phyloP scores from a whole-genome alignment of 1,140 invertebrate species.

The Solenopsis fugax region DNA sequence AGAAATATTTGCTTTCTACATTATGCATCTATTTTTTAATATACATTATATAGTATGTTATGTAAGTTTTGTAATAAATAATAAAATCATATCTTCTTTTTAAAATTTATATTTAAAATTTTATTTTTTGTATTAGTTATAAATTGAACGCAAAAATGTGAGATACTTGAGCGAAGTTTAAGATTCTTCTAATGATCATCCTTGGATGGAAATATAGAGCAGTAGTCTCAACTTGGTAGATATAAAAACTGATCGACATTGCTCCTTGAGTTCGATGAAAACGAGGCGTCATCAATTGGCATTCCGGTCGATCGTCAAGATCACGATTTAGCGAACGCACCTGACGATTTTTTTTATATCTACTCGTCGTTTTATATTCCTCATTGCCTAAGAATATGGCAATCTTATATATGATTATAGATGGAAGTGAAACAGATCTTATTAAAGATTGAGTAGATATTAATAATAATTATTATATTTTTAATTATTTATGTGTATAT shows the following conservation, averaged over 20 bases:
- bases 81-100: neutral
- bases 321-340: conserved; percentile 7
- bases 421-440: neutral
- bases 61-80: neutral
- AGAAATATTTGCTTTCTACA: neutral
- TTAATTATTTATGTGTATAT: neutral
- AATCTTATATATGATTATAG: neutral
- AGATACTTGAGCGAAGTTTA: conserved; percentile 9
- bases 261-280: conserved; percentile 16
- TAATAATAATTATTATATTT: neutral
- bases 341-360: neutral
- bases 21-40: neutral
- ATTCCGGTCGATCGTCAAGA: conserved; percentile 23
- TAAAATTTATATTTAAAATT: neutral
- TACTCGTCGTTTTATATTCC: no score
- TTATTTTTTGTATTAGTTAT: neutral
- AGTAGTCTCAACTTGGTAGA: conserved; percentile 53
- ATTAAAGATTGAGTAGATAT: neutral
- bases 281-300: conserved; percentile 2
- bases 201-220: conserved; percentile 75
- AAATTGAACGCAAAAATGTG: neutral
- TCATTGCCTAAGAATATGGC: neutral
- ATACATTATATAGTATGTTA: neutral
- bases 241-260: conserved; percentile 19
- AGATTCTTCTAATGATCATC: conserved; percentile 73